Base-by-base conservation (phyloP, 2,888 invertebrate genomes). In the Choristoneura rosaceana region DNA sequence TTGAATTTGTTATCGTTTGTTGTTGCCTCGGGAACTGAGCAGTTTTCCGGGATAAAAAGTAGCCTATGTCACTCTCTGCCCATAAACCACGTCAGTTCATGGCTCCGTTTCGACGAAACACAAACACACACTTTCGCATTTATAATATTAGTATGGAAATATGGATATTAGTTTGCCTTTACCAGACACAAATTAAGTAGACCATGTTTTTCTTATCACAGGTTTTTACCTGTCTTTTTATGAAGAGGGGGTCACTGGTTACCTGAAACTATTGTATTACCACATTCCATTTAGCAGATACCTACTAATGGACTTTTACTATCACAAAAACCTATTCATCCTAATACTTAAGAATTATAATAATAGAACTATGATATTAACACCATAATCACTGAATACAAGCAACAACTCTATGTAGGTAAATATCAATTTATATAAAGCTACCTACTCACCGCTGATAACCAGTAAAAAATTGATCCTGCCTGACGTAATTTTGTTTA, bases 241-340 rank as follows among this genome's bases (percentile, higher is more conserved):
- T 38, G 38, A 38, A 38, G 7, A 38, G 38, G 38, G 34, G 38
- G 38, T 4, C 38, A 38, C 17, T 55, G 12, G 12, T 55, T 55
- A 25, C 55, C 8, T 55, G 55, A 25, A 12, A 12, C 55, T 55
- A 25, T 55, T 55, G 25, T 55, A 55, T 55, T 55, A 55, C 55
- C 55, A 25, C n/a, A 59, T 67, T 38, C 61, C 3, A 70, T 59
- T 38, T 70, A 70, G 52, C 10, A 25, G 25, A 25, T 25, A 25
- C 25, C 25, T 25, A 15, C 60, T 65, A 65, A 65, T 65, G 59
- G 65, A 52, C 50, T 38, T 33, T 45, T 70, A 70, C 52, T 65
- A 59, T 52, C 50, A 50, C 33, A n/a, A 60, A 65, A 70, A 41
- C 12, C 55, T 9, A 12, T 25, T 25, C 8, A 55, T 25, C 25